phyloP scores from a whole-genome alignment of 2,113 vertebrate species.

The Epinephelus fuscoguttatus region DNA sequence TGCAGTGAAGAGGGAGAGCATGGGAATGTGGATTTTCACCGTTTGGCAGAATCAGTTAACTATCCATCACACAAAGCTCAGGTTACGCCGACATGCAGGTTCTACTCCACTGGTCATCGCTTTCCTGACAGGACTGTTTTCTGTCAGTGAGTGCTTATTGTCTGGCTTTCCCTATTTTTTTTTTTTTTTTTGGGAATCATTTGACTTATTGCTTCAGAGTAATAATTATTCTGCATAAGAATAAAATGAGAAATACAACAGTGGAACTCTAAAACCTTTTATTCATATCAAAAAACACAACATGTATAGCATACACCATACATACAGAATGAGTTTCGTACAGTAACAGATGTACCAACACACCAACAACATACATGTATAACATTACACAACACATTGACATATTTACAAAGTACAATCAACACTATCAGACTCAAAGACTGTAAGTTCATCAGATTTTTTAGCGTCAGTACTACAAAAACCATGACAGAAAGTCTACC shows the following conservation, averaged over 20 bases:
- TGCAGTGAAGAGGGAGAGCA: conserved; percentile 40
- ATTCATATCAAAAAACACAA: conserved; percentile 79
- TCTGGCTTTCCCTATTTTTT: background rate
- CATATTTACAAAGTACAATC: conserved; percentile 68
- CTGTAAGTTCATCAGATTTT: conserved; percentile 32
- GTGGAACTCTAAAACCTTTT: conserved; percentile 63
- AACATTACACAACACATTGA: conserved; percentile 61
- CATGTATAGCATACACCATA: conserved; percentile 43
- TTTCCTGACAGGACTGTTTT: conserved; percentile 68
- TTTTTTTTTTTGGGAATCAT: background rate
- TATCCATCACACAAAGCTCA: conserved; percentile 78
- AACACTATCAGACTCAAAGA: conserved; percentile 14
- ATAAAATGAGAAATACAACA: conserved; percentile 11
- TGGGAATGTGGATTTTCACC: conserved; percentile 74
- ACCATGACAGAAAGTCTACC: background rate
- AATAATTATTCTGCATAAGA: background rate
- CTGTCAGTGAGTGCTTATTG: conserved; percentile 43
- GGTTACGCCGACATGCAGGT: conserved; percentile 74
- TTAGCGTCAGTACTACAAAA: conserved; percentile 9
- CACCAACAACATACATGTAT: conserved; percentile 60
- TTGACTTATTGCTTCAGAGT: background rate
- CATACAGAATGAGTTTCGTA: conserved; percentile 52
- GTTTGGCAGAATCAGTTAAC: conserved; percentile 76
- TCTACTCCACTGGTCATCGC: conserved; percentile 69
- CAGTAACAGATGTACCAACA: conserved; percentile 49